Evolutionary conservation across 1,140 invertebrate genomes (phyloP).

Genomic region (Apis dorsata): DNA sequence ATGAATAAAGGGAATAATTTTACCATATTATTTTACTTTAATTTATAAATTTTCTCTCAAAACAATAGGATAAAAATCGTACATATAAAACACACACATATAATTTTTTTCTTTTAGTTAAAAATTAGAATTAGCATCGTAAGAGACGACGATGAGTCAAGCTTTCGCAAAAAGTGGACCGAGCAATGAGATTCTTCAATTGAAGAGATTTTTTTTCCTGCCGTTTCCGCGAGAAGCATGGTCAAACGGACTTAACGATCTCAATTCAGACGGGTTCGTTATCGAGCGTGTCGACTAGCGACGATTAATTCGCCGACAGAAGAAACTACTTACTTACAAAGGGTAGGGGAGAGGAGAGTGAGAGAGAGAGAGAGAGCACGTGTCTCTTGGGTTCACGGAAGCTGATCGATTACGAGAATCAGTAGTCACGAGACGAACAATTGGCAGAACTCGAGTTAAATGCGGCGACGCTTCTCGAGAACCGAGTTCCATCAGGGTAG

Average conservation of each 20-base stretch:
- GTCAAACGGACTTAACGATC: not conserved
- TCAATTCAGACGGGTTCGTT: slow-evolving; percentile 8
- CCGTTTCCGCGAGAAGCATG: not conserved
- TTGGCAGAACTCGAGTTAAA: slow-evolving; percentile 30
- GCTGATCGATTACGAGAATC: slow-evolving; percentile 38
- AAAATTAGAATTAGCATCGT: no score
- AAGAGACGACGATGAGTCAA: no score
- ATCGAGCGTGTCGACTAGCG: not conserved
- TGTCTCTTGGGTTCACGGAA: slow-evolving; percentile 29
- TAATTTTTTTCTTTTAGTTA: no score
- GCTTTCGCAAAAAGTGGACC: not conserved
- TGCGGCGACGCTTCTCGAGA: not conserved
- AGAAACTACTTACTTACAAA: not conserved
- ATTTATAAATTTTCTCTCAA: no score
- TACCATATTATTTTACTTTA: no score
- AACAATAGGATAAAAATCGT: no score
- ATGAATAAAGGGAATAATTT: no score
- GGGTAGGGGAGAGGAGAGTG: not conserved
- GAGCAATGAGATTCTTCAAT: no score
- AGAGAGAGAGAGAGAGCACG: not conserved
- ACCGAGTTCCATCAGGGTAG: not conserved
- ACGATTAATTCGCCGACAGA: slow-evolving; percentile 4
- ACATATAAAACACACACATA: no score
- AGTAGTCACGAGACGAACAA: slow-evolving; percentile 43
- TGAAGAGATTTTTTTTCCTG: no score